These are phyloP conservation scores for Limnephilus rhombicus DNA, from an alignment of 2,888 invertebrate genomes.

Conservation along the genomic window DNA sequence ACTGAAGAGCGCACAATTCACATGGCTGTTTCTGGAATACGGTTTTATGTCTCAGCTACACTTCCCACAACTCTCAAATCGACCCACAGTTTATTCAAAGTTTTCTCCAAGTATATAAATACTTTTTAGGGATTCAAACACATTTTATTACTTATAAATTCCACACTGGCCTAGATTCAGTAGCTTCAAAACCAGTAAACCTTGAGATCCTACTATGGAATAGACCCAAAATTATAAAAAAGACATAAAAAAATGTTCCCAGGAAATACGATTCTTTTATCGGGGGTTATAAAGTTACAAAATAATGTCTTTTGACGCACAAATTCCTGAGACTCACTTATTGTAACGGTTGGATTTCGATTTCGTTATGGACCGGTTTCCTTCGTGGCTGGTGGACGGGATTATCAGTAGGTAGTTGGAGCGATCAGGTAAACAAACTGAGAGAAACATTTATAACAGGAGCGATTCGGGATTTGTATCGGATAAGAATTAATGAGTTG, in stretches of 20 bases:
- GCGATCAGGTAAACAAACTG: constrained; percentile 12
- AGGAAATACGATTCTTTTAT: not conserved
- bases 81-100: too few relatives aligned
- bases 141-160: not conserved
- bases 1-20: not conserved
- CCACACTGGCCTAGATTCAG: not conserved
- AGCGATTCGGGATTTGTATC: not conserved
- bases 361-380: constrained; percentile 8
- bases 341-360: not conserved
- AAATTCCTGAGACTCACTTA: constrained; percentile 4
- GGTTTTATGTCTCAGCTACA: not conserved
- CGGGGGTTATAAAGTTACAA: not conserved
- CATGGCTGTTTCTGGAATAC: constrained; percentile 1
- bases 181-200: not conserved
- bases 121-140: not conserved
- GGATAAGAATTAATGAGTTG: not conserved
- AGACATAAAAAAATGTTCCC: not conserved
- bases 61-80: not conserved
- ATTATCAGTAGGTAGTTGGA: not conserved
- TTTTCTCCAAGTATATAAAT: too few relatives aligned
- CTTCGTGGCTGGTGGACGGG: not conserved
- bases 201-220: not conserved
- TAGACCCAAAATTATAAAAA: not conserved
- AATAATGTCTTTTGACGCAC: not conserved
- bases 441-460: not conserved